phyloP scores from a whole-genome alignment of 2,113 vertebrate genomes.

The Ammodytes dubius region DNA sequence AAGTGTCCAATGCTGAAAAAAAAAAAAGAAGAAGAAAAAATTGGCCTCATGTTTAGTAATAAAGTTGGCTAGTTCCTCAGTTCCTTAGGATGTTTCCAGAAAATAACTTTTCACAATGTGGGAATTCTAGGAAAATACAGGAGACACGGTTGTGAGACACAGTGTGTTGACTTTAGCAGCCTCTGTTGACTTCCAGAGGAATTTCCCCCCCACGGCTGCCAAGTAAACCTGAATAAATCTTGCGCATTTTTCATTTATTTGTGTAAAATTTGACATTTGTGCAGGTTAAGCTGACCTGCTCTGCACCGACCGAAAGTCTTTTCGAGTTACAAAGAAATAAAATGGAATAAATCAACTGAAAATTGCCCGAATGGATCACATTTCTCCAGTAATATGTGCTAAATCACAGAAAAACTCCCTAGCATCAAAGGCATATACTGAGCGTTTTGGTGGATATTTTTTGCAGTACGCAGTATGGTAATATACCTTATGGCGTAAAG shows the following conservation, averaged over 20 bases:
- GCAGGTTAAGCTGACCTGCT: neutral
- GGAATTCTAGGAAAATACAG: neutral
- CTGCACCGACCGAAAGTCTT: neutral
- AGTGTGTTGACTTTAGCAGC: neutral
- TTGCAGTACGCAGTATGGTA: slow-evolving; percentile 30
- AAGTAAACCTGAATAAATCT: neutral
- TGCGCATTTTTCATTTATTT: neutral
- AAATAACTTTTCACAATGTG: neutral
- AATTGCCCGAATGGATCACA: neutral
- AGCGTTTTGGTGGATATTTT: slow-evolving; percentile 7
- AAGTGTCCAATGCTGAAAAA: slow-evolving; percentile 5
- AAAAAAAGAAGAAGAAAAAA: neutral
- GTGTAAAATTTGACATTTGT: neutral
- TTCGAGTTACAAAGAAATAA: neutral
- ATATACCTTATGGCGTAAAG: slow-evolving; percentile 45
- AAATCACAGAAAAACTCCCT: neutral
- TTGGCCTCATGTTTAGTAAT: neutral
- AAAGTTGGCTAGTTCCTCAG: neutral
- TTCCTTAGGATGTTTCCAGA: neutral
- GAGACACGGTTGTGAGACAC: neutral
- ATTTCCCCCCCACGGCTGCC: neutral
- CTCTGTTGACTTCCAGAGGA: neutral
- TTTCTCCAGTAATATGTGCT: neutral
- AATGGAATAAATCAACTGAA: neutral
- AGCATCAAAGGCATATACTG: neutral